Conservation (phyloP, 2,797 vertebrate genomes). For the Gorsachius magnificus region DNA sequence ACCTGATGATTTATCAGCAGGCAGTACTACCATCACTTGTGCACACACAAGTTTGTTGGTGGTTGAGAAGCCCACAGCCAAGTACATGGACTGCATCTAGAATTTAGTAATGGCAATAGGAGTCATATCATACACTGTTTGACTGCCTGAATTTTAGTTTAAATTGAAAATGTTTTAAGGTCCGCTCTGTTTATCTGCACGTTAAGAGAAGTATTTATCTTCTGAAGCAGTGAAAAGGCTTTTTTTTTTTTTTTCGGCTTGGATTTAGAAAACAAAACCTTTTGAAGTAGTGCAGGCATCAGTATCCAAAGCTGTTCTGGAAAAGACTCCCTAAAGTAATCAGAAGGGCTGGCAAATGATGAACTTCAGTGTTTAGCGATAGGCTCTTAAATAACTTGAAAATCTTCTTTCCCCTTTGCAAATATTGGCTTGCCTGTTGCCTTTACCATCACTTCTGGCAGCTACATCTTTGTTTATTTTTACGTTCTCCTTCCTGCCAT, state of each 20-base stretch:
- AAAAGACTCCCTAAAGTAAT: background rate
- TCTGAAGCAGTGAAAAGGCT: background rate
- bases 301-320: background rate
- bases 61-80: background rate
- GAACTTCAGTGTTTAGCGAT: background rate
- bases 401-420: background rate
- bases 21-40: background rate
- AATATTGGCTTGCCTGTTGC: background rate
- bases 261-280: background rate
- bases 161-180: background rate
- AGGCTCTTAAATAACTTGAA: background rate
- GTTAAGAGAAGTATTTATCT: background rate
- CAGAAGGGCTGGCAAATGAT: background rate
- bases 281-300: background rate
- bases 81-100: background rate
- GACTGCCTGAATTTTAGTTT: background rate
- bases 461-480: background rate
- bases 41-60: accelerated
- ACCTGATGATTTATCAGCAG: background rate
- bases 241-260: background rate
- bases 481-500: background rate
- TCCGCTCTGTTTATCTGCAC: background rate
- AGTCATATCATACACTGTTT: background rate
- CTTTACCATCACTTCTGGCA: background rate
- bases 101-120: background rate